Evolutionary conservation across 2,888 invertebrate species (phyloP).

Genomic region (Caenorhabditis zanzibari): DNA sequence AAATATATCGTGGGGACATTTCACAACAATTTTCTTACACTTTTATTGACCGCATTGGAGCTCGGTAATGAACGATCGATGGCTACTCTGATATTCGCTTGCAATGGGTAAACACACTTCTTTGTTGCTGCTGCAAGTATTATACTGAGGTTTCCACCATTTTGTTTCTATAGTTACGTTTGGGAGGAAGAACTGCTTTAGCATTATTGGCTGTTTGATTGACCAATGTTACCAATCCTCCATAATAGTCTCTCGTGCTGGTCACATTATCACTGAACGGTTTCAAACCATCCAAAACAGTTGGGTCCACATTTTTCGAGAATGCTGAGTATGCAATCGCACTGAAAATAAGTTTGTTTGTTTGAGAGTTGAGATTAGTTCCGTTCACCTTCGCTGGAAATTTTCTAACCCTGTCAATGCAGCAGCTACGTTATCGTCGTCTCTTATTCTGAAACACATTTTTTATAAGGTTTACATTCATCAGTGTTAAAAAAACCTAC

Average conservation of each 20-base stretch:
- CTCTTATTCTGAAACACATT: constrained; percentile 14
- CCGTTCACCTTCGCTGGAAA: constrained; percentile 36
- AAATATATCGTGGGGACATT: not conserved
- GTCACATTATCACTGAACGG: constrained; percentile 25
- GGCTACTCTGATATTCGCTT: constrained; percentile 46
- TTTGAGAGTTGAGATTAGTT: not conserved
- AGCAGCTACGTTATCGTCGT: constrained; percentile 9
- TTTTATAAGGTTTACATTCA: not conserved
- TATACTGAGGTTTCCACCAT: no score
- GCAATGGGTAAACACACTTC: constrained; percentile 30
- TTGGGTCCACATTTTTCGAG: not conserved
- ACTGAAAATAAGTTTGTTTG: constrained; percentile 8
- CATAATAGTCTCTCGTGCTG: constrained; percentile 12
- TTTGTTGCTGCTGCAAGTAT: constrained; percentile 6
- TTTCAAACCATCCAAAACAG: constrained; percentile 14
- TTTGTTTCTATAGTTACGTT: constrained; percentile 26
- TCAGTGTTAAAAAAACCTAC: not conserved
- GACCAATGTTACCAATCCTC: constrained; percentile 28
- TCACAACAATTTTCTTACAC: constrained; percentile 3
- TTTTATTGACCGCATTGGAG: not conserved
- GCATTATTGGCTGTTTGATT: constrained; percentile 4
- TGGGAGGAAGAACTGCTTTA: not conserved
- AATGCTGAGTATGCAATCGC: constrained; percentile 32
- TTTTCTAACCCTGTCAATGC: not conserved
- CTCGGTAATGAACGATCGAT: constrained; percentile 31